These are phyloP conservation scores for Matsumurasca onukii DNA, from an alignment of 1,140 invertebrate genomes.

Conservation along the genomic window DNA sequence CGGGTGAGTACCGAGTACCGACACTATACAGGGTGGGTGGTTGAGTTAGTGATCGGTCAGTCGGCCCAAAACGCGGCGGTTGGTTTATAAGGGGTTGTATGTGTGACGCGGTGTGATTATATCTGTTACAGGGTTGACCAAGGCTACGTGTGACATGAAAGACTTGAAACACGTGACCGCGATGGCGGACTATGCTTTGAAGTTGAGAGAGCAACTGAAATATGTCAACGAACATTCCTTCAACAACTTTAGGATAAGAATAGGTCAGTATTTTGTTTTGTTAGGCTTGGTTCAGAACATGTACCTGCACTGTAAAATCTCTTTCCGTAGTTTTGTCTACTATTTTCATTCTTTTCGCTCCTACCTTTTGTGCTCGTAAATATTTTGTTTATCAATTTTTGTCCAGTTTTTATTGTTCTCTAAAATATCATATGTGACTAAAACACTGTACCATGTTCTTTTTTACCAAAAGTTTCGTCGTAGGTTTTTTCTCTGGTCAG, in stretches of 20 bases:
- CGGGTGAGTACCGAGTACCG: conserved; percentile 57
- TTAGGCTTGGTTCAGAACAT: too few relatives aligned
- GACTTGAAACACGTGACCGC: conserved; percentile 79
- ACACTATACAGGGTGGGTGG: neutral
- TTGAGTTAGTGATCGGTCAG: neutral
- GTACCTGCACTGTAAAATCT: too few relatives aligned
- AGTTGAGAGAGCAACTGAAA: conserved; percentile 80
- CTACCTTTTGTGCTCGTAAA: too few relatives aligned
- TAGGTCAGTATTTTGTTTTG: conserved; percentile 68
- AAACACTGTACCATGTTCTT: neutral
- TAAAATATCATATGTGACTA: too few relatives aligned
- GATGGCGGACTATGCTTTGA: conserved; percentile 89
- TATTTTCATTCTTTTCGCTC: too few relatives aligned
- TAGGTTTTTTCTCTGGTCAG: neutral
- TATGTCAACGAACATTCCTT: conserved; percentile 96
- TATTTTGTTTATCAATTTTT: too few relatives aligned
- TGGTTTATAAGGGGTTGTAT: too few relatives aligned
- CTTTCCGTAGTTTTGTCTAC: too few relatives aligned
- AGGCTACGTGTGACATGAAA: conserved; percentile 72
- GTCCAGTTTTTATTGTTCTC: too few relatives aligned
- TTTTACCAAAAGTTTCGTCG: neutral
- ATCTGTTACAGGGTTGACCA: conserved; percentile 66
- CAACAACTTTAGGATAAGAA: conserved; percentile 93
- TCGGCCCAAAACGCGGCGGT: neutral
- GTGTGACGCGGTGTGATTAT: too few relatives aligned